A percentile compares a stretch with the other conserved stretches of the same genome.
These are phyloP conservation scores for Cynocephalus volans DNA, from an alignment of 2,113 vertebrate genomes.

Conservation along the genomic window DNA sequence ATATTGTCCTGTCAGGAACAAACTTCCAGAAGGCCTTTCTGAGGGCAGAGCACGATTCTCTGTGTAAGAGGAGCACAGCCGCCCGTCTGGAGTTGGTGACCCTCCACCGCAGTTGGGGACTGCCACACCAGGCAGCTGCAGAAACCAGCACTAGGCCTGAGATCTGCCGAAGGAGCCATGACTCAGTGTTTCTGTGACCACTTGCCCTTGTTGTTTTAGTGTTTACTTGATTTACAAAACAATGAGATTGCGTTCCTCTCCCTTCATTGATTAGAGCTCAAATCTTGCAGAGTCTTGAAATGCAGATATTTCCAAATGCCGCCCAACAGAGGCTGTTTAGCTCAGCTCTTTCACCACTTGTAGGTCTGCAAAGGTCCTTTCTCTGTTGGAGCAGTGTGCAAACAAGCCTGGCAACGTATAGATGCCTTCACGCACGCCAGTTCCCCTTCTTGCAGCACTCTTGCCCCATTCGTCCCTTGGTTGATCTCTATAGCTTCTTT, in stretches of 20 bases:
- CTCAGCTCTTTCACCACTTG: not conserved
- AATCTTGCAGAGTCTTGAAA: not conserved
- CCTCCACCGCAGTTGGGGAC: rapidly evolving
- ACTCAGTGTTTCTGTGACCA: not conserved
- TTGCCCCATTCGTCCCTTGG: too few relatives aligned
- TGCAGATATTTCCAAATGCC: not conserved
- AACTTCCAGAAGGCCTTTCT: not conserved
- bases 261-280: not conserved
- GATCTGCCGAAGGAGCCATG: not conserved
- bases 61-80: not conserved
- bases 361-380: not conserved
- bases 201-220: not conserved
- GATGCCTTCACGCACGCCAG: rapidly evolving
- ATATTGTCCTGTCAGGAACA: not conserved
- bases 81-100: rapidly evolving
- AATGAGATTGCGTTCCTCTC: not conserved
- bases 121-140: rapidly evolving
- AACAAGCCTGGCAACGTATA: not conserved
- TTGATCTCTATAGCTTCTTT: not conserved
- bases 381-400: not conserved
- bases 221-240: not conserved
- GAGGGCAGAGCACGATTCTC: not conserved
- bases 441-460: rapidly evolving
- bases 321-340: too few relatives aligned
- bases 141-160: not conserved